Base-by-base conservation (phyloP, 2,113 vertebrate species). In the Podiceps cristatus region DNA sequence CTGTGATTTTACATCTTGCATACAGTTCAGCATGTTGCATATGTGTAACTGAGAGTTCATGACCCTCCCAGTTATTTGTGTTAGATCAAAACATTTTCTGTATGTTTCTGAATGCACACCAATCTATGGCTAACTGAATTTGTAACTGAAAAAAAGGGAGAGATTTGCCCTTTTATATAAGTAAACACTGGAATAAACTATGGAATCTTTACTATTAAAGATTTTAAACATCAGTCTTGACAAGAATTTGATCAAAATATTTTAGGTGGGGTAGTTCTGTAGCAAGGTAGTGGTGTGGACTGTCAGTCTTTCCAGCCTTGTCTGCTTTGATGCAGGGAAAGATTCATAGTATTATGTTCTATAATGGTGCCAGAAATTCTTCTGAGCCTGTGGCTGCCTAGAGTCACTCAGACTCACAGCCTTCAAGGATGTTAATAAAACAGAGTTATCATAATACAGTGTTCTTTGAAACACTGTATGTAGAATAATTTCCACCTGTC, bases 161-260 rank as follows among this genome's bases (percentile, higher is more conserved):
- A 44, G 16, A 16, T 68, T 87, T 85, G 83, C 42, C 33, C n/a
- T 52, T 88, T 74, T 45, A 42, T 10, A 8, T 67, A 74, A 89
- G 24, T 66, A 77, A 90, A 45, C 33, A 66, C 49, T 93, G 37
- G n/a, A 80, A 83, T 83, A 93, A 77, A 74, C 80, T 20, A 53
- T 1, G 3, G 62, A 74, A 62, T 83, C 14, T 16, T 78, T 69
- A 52, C 9, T 67, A 20, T 13, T 78, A 35, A 74, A 78, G 50
- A 76, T 55, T 63, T 88, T 86, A 74, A 73, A 28, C 27, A 62
- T 62, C 45, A 29, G 16, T 52, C 45, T 50, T 88, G 53, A 37
- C 63, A 67, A 58, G 31, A 19, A 66, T 83, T 88, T 73, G 49
- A 76, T 53, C 67, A 29, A 83, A 73, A 11, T 86, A 29, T 55